Conservation (phyloP, 2,113 vertebrate species). For the Eptatretus burgeri region DNA sequence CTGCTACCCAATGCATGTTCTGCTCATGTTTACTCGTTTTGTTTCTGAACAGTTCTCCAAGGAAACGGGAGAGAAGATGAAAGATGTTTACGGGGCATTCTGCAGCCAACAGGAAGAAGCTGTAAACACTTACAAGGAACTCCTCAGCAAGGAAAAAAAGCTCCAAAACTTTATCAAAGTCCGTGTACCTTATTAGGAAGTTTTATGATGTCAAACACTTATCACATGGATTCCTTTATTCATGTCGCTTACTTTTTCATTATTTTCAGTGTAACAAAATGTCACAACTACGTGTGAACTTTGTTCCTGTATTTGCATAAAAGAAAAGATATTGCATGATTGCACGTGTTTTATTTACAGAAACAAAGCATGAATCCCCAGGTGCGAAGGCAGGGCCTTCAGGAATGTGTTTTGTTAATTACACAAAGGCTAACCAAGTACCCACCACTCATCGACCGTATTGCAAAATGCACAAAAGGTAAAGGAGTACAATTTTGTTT, state of each 20-base stretch:
- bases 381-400: constrained; percentile 48
- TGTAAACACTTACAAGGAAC: constrained; percentile 48
- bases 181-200: constrained; percentile 6
- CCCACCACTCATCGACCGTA: constrained; percentile 53
- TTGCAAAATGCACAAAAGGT: constrained; percentile 72
- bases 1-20: not conserved
- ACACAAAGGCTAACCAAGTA: constrained; percentile 92
- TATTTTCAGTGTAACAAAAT: not conserved
- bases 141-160: constrained; percentile 65
- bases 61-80: constrained; percentile 51
- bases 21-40: not conserved
- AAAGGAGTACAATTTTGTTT: not conserved
- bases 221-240: not conserved
- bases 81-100: constrained; percentile 44
- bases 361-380: constrained; percentile 51
- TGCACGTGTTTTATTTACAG: constrained; percentile 15
- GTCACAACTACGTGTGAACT: not conserved
- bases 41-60: constrained; percentile 43
- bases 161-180: constrained; percentile 76
- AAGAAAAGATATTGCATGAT: not conserved
- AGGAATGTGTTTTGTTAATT: constrained; percentile 62
- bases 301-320: not conserved
- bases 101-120: constrained; percentile 62
- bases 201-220: not conserved
- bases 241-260: not conserved